These are phyloP conservation scores for Paramormyrops hopkinsi DNA, from an alignment of 2,797 vertebrate species.

Conservation along the genomic window DNA sequence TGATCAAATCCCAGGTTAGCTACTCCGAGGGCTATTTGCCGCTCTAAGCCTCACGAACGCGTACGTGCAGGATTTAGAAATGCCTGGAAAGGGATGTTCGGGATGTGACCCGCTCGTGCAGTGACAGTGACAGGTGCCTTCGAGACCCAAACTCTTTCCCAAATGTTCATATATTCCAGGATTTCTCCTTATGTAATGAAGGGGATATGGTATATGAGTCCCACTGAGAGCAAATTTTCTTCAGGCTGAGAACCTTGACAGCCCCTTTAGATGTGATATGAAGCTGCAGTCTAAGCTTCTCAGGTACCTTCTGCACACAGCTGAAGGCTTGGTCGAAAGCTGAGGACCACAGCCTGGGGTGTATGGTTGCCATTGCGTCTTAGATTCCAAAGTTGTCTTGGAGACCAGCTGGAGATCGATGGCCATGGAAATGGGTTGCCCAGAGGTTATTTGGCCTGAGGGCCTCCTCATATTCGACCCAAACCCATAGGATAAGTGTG, in stretches of 20 bases:
- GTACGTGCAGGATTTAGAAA: background rate
- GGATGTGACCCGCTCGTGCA: background rate
- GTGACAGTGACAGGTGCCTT: background rate
- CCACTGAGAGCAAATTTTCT: background rate
- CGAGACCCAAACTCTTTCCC: background rate
- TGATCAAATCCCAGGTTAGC: slow-evolving; percentile 6
- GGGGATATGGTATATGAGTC: background rate
- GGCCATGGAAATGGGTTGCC: background rate
- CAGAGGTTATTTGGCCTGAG: background rate
- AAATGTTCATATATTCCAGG: background rate
- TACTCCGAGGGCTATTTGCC: background rate
- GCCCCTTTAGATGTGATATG: background rate
- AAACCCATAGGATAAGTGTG: background rate
- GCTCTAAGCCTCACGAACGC: background rate
- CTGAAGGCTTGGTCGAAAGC: background rate
- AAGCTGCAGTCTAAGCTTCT: background rate
- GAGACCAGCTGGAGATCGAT: background rate
- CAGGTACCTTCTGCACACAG: background rate
- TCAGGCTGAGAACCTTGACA: background rate
- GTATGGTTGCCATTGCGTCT: background rate
- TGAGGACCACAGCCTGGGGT: background rate
- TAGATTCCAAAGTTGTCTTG: background rate
- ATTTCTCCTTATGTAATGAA: background rate
- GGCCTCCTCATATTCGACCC: background rate
- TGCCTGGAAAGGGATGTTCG: background rate